Evolutionary conservation across 2,797 vertebrate species (phyloP).

Genomic region (Gila robusta): DNA sequence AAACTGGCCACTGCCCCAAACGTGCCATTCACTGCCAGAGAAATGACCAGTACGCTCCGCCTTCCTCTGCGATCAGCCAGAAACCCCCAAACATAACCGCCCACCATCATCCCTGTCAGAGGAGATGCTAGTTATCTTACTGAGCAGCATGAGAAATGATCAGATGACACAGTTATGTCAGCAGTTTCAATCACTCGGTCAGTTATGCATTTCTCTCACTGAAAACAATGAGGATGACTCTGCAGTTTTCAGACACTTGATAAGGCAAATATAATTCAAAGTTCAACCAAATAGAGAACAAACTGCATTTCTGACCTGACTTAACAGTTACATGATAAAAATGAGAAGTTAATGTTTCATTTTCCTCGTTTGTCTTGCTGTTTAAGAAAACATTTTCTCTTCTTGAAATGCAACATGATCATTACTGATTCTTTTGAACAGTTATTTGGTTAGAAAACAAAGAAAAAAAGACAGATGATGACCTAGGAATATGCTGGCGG

Average conservation of each 20-base stretch:
- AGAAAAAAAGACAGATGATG: neutral
- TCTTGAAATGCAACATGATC: neutral
- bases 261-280: neutral
- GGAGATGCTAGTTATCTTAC: neutral
- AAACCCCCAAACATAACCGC: constrained; percentile 82
- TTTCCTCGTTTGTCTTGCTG: neutral
- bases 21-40: constrained; percentile 78
- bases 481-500: constrained; percentile 83
- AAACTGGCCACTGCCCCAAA: constrained; percentile 77
- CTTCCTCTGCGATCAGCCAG: constrained; percentile 80
- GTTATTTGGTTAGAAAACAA: neutral
- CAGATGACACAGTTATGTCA: neutral
- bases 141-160: neutral
- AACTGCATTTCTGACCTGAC: neutral
- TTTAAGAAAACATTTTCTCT: neutral
- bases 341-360: neutral
- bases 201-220: neutral
- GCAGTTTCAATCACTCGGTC: constrained; percentile 6
- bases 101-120: constrained; percentile 81
- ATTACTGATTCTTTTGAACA: neutral
- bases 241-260: constrained; percentile 6
- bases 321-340: neutral
- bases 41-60: constrained; percentile 73
- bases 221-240: neutral
- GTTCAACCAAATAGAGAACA: neutral